Conservation (phyloP, 2,797 vertebrate species). For the Tachyglossus aculeatus region DNA sequence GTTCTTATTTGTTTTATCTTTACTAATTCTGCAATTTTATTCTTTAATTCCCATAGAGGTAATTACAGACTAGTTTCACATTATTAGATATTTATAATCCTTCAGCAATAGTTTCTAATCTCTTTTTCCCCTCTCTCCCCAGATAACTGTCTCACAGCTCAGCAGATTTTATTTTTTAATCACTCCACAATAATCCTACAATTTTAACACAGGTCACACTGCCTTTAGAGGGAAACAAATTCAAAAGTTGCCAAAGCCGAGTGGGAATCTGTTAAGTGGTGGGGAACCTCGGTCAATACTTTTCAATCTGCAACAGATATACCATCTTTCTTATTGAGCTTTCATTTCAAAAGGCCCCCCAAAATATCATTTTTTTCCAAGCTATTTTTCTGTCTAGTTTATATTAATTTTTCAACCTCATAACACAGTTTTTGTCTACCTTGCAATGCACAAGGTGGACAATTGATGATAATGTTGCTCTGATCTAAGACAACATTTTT, state of each 20-base stretch:
- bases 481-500: not conserved
- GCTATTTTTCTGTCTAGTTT: not conserved
- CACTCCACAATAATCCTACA: slow-evolving; percentile 23
- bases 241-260: not conserved
- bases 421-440: no score
- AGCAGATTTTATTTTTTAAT: slow-evolving; percentile 61
- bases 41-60: slow-evolving; percentile 30
- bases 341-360: not conserved
- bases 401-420: not conserved
- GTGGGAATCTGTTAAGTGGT: not conserved
- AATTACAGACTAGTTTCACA: slow-evolving; percentile 46
- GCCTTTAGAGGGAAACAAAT: slow-evolving; percentile 20
- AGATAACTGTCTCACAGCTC: slow-evolving; percentile 26
- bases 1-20: slow-evolving; percentile 34
- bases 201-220: slow-evolving; percentile 22
- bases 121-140: slow-evolving; percentile 36
- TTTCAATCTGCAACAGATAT: not conserved
- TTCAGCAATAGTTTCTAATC: slow-evolving; percentile 54
- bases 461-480: not conserved
- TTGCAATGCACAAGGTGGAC: no score
- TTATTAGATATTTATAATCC: slow-evolving; percentile 63
- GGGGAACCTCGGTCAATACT: not conserved
- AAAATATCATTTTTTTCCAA: not conserved
- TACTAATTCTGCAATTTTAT: slow-evolving; percentile 4
- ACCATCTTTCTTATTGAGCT: not conserved